Conservation (phyloP, 2,797 vertebrate genomes). For the Nasua narica region DNA sequence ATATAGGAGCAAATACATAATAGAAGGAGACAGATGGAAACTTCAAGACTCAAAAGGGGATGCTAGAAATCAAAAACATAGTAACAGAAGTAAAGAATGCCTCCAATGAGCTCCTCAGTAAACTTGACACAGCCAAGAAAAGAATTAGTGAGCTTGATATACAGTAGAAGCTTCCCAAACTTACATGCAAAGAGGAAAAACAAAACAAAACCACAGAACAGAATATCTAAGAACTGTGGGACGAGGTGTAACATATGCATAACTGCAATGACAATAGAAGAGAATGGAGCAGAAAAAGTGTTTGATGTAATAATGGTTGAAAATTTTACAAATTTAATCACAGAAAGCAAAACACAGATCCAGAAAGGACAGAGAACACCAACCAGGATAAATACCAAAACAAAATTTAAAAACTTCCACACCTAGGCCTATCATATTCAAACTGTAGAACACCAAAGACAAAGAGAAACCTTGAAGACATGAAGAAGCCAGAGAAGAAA, state of each 20-base stretch:
- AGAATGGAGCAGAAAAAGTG: neutral
- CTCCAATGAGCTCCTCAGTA: neutral
- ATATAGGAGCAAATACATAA: neutral
- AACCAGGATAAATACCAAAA: neutral
- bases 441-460: neutral
- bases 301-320: neutral
- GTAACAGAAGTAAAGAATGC: neutral
- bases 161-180: neutral
- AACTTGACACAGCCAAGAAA: neutral
- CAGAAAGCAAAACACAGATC: neutral
- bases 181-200: neutral
- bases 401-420: neutral
- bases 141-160: neutral
- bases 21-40: neutral
- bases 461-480: neutral
- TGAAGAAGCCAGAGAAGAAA: neutral
- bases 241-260: neutral
- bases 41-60: neutral
- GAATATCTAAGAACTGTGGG: neutral
- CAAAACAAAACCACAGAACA: neutral
- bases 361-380: neutral
- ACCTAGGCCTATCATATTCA: neutral
- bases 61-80: neutral
- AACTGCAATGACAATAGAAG: neutral
- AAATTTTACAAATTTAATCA: neutral